Evolutionary conservation across 2,797 vertebrate species (phyloP).

Genomic region (Taenioides sp.): DNA sequence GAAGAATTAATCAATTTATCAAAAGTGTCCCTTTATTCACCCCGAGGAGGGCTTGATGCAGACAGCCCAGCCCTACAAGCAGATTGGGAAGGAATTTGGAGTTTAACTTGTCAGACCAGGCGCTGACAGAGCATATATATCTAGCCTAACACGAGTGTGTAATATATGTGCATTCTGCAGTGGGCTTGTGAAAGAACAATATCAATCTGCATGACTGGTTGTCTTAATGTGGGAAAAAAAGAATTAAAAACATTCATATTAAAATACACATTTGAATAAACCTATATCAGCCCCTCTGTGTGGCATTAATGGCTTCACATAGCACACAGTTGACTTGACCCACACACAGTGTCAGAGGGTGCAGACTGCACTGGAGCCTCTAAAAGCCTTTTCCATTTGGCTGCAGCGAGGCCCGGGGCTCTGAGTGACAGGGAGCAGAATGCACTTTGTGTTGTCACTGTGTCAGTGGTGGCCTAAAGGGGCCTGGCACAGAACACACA

Average conservation of each 20-base stretch:
- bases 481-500: slow-evolving; percentile 65
- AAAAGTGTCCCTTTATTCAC: slow-evolving; percentile 77
- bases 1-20: slow-evolving; percentile 79
- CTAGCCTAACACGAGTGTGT: slow-evolving; percentile 46
- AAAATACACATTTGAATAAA: background rate
- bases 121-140: slow-evolving; percentile 58
- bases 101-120: slow-evolving; percentile 49
- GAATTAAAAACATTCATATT: background rate
- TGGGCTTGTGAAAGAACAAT: background rate
- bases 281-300: slow-evolving; percentile 8
- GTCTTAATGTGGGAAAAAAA: slow-evolving; percentile 2
- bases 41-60: slow-evolving; percentile 58
- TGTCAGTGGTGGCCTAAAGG: slow-evolving; percentile 68
- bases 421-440: slow-evolving; percentile 79
- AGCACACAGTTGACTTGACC: slow-evolving; percentile 10
- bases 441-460: slow-evolving; percentile 79
- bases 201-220: background rate
- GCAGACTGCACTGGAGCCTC: slow-evolving; percentile 69
- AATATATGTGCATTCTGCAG: slow-evolving; percentile 10
- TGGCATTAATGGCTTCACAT: slow-evolving; percentile 16
- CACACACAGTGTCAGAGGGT: slow-evolving; percentile 29
- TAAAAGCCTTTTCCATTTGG: slow-evolving; percentile 79
- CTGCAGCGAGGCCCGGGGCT: slow-evolving; percentile 66
- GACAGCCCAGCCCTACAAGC: slow-evolving; percentile 61
- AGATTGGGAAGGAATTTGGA: slow-evolving; percentile 62